Conservation (phyloP, 2,797 vertebrate species). For the Dendrocincla fuliginosa region DNA sequence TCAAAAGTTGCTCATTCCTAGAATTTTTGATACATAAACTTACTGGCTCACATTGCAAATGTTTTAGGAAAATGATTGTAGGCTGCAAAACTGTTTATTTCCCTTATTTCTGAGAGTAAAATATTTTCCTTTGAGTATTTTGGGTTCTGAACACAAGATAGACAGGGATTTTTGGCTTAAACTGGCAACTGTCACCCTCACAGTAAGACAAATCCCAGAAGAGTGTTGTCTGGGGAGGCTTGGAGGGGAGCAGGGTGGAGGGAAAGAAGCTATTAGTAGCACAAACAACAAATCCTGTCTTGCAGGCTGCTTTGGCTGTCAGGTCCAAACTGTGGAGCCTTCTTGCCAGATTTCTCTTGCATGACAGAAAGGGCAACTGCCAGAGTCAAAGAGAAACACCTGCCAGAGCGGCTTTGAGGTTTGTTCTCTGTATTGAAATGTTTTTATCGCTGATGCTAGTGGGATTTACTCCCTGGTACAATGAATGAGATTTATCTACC, state of each 20-base stretch:
- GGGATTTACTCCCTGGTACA: not conserved
- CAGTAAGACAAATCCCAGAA: not conserved
- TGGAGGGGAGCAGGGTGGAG: not conserved
- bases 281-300: not conserved
- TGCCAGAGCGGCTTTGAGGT: not conserved
- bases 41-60: not conserved
- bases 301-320: not conserved
- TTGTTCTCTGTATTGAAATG: not conserved
- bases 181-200: not conserved
- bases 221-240: not conserved
- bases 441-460: not conserved
- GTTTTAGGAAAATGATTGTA: not conserved
- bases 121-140: not conserved
- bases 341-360: not conserved
- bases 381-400: not conserved
- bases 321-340: not conserved
- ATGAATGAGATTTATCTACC: not conserved
- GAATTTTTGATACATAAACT: not conserved
- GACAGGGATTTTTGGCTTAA: not conserved
- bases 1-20: conserved; percentile 35
- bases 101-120: not conserved
- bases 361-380: not conserved
- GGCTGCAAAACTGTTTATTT: not conserved
- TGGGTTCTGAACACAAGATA: not conserved
- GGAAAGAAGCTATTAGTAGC: not conserved